Evolutionary conservation across 2,797 vertebrate species (phyloP).

Genomic region (Fringilla coelebs): DNA sequence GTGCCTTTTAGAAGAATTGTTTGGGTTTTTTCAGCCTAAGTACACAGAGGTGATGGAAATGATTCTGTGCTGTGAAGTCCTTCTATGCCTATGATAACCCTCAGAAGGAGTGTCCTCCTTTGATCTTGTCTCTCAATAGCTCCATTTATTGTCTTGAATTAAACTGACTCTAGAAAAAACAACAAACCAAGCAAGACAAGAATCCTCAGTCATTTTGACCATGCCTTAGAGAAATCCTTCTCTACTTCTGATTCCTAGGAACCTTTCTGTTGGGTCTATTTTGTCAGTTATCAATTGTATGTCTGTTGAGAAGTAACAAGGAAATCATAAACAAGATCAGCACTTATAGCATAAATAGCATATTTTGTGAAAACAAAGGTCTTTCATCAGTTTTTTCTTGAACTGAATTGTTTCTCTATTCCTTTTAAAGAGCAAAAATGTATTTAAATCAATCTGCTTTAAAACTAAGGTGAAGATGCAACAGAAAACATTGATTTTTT

Average conservation of each 20-base stretch:
- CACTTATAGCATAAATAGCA: background rate
- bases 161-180: background rate
- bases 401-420: background rate
- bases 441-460: background rate
- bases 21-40: background rate
- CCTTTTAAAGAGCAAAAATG: background rate
- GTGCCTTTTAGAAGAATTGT: background rate
- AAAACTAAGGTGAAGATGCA: background rate
- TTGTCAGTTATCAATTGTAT: background rate
- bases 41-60: background rate
- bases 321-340: background rate
- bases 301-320: background rate
- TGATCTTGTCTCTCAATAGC: background rate
- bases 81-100: background rate
- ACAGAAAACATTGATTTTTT: background rate
- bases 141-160: background rate
- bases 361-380: background rate
- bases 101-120: background rate
- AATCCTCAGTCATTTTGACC: background rate
- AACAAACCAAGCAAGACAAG: background rate
- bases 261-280: background rate
- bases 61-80: background rate
- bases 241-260: background rate
- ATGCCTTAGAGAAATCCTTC: background rate
- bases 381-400: background rate